Evolutionary conservation across 2,888 invertebrate species (phyloP), one percentile per base, ranked within the genome.

Genomic region (Xestoiulus laeticollis): DNA sequence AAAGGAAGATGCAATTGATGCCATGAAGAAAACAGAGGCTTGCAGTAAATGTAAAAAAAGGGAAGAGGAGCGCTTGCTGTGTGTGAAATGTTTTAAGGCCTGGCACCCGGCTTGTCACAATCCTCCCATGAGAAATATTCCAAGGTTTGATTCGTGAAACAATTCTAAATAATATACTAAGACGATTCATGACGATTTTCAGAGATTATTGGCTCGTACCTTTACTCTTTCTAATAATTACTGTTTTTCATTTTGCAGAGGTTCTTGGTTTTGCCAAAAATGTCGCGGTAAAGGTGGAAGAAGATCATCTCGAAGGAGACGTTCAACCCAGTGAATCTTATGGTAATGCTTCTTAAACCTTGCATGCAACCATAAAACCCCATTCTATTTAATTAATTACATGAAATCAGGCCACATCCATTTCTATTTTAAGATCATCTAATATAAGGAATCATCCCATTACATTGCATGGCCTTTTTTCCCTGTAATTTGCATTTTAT

Each of bases 61-160:
- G 26, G 85, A 38, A 2, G 38, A 85, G 26, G 38, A 44, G n/a
- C 43, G 78, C 14, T 14, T 85, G 14, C 19, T 44, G 22, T 85
- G 85, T 44, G 43, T 14, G 33, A 44, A 22, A 44, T 85, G 85
- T 16, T 26, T 14, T 26, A 26, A 14, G 33, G 85, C 22, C 3
- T 38, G 26, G 43, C 85, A 85, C n/a, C 38, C 38, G n/a, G 26
- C 22, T 44, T 85, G 85, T 16, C 85, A 85, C 85, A 85, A 26
- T 44, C 85, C 85, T 22, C 85, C 19, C 16, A 43, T 85, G 19
- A 85, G 85, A n/a, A 85, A 38, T 0, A 85, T 26, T 12, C 38
- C 85, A 33, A 85, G 85, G 85, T 85, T n/a, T 85, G 22, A 14
- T 32, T 43, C 19, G 14, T 22, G 38, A 4, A 44, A 3, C n/a